These are phyloP conservation scores for Rhynchomys soricoides DNA, from an alignment of 2,113 vertebrate species.

Conservation along the genomic window DNA sequence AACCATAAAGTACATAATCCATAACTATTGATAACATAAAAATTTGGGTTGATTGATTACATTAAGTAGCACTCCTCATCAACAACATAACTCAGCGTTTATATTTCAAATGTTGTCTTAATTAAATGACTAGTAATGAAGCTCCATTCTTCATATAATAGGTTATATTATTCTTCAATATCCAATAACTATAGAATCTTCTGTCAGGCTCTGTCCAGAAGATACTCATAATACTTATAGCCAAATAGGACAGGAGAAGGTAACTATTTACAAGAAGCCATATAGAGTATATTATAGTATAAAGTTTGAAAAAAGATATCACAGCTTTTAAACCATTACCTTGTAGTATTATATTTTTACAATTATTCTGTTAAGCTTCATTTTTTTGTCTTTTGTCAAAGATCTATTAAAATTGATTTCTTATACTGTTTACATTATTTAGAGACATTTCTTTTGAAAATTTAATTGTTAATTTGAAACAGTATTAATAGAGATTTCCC, in stretches of 20 bases:
- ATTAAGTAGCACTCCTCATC: background rate
- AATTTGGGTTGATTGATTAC: background rate
- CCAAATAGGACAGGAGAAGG: background rate
- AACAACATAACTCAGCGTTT: background rate
- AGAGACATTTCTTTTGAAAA: background rate
- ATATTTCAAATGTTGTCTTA: constrained; percentile 1
- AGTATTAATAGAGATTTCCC: background rate
- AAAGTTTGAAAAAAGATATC: background rate
- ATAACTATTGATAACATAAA: background rate
- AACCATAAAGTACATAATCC: background rate
- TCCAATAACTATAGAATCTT: background rate
- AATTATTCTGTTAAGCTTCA: constrained; percentile 21
- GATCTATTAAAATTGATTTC: background rate
- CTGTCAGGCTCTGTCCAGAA: background rate
- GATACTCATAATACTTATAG: background rate
- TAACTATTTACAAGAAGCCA: background rate
- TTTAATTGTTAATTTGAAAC: background rate
- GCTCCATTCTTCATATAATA: background rate
- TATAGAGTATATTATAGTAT: constrained; percentile 2
- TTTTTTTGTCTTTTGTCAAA: background rate
- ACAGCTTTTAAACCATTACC: background rate
- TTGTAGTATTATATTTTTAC: background rate
- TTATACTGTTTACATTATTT: background rate
- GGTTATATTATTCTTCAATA: constrained; percentile 34
- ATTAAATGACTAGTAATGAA: background rate